Evolutionary conservation across 2,888 invertebrate genomes (phyloP).

Genomic region (Drosophila imparisetae): DNA sequence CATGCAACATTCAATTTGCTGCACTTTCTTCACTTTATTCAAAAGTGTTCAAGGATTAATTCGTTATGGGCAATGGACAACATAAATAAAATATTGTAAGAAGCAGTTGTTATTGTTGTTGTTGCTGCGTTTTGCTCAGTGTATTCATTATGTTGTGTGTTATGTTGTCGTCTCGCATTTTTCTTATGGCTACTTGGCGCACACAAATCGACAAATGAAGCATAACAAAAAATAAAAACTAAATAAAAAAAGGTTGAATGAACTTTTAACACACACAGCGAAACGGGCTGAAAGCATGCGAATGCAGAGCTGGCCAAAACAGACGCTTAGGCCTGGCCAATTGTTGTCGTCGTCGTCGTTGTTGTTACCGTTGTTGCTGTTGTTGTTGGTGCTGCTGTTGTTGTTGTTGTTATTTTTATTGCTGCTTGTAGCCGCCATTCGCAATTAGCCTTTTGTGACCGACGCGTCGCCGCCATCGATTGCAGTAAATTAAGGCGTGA

Average conservation of each 20-base stretch:
- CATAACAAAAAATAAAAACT: constrained; percentile 36
- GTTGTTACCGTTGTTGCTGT: fast-evolving
- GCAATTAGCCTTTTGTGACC: constrained; percentile 70
- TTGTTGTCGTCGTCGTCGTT: constrained; percentile 5
- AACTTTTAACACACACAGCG: constrained; percentile 57
- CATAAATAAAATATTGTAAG: background rate
- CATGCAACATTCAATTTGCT: background rate
- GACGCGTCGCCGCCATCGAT: constrained; percentile 61
- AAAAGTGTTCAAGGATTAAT: background rate
- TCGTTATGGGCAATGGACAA: background rate
- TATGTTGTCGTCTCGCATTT: constrained; percentile 18
- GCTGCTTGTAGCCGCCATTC: constrained; percentile 37
- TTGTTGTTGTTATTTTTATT: constrained; percentile 15
- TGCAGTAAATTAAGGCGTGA: constrained; percentile 69
- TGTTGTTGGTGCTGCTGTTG: background rate
- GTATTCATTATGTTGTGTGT: constrained; percentile 16
- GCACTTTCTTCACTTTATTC: background rate
- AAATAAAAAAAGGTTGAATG: constrained; percentile 64
- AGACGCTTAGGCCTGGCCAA: constrained; percentile 36
- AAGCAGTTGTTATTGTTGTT: background rate
- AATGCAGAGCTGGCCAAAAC: constrained; percentile 67
- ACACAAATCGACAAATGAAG: constrained; percentile 69
- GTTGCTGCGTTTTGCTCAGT: constrained; percentile 8
- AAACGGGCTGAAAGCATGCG: constrained; percentile 23
- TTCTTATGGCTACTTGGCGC: constrained; percentile 42